Evolutionary conservation across 2,797 vertebrate species (phyloP).

Genomic region (Orientallactaga sibirica): DNA sequence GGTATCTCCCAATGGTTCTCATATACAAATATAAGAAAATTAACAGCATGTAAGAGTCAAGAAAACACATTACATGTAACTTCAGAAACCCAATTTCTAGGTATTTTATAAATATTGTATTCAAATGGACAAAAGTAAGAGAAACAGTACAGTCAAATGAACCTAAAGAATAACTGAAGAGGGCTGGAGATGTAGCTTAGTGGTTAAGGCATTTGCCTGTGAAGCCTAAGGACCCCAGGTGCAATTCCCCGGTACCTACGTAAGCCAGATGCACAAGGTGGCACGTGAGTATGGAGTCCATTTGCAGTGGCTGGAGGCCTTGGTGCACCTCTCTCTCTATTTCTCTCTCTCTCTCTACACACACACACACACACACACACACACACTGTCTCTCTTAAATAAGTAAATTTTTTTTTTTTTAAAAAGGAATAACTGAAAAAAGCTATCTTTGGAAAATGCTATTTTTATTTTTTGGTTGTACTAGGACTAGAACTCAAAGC

Average conservation of each 20-base stretch:
- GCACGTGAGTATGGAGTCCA: too few species aligned
- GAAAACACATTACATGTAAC: not conserved
- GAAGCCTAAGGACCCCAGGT: too few species aligned
- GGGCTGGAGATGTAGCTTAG: not conserved
- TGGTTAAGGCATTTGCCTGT: too few species aligned
- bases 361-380: too few species aligned
- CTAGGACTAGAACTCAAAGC: not conserved
- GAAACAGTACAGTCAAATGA: not conserved
- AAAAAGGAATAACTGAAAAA: not conserved
- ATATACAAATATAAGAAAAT: constrained; percentile 69
- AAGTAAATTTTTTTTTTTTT: too few species aligned
- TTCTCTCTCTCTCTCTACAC: too few species aligned
- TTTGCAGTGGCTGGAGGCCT: too few species aligned
- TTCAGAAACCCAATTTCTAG: constrained; percentile 16
- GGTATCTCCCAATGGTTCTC: constrained; percentile 54
- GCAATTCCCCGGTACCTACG: too few species aligned
- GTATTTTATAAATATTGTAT: constrained; percentile 34
- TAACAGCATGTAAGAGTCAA: constrained; percentile 62
- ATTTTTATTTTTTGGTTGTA: not conserved
- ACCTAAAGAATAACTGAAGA: not conserved
- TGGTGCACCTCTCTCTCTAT: too few species aligned
- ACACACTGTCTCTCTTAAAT: too few species aligned
- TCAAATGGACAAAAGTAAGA: not conserved
- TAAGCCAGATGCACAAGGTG: too few species aligned
- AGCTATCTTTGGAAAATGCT: not conserved